These are phyloP conservation scores for Passer montanus DNA, from an alignment of 2,113 vertebrate species.

Conservation along the genomic window DNA sequence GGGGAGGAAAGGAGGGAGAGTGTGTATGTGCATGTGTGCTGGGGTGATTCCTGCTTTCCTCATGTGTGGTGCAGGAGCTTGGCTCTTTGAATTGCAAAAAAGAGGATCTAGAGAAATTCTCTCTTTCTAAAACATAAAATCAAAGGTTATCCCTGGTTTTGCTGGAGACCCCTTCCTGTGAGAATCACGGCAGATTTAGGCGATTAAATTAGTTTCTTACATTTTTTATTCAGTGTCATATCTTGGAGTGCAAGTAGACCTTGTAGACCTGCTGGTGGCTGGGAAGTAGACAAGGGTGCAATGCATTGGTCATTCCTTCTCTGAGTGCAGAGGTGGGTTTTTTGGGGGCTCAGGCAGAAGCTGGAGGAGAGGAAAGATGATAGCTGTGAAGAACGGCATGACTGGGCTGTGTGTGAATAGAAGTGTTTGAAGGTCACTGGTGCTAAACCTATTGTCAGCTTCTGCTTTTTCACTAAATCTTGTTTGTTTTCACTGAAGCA, in stretches of 20 bases:
- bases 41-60: not conserved
- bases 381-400: not conserved
- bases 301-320: not conserved
- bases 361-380: not conserved
- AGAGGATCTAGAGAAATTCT: not conserved
- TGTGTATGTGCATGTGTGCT: not conserved
- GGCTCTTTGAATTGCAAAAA: not conserved
- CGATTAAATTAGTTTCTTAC: not conserved
- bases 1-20: not conserved
- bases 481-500: slow-evolving; percentile 67
- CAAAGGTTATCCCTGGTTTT: not conserved
- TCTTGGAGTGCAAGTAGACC: not conserved
- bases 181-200: not conserved
- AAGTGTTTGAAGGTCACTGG: not conserved
- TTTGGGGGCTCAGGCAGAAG: not conserved
- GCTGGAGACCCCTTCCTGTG: not conserved
- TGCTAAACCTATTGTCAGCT: slow-evolving; percentile 25
- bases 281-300: not conserved
- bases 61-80: not conserved
- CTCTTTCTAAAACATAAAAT: not conserved
- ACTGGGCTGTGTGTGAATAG: not conserved
- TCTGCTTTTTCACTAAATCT: slow-evolving; percentile 63
- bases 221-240: not conserved
- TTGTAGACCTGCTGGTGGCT: not conserved
- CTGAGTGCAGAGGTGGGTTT: not conserved